Evolutionary conservation across 2,888 invertebrate genomes (phyloP), one percentile per base, ranked within the genome.

Genomic region (Hyalella azteca): DNA sequence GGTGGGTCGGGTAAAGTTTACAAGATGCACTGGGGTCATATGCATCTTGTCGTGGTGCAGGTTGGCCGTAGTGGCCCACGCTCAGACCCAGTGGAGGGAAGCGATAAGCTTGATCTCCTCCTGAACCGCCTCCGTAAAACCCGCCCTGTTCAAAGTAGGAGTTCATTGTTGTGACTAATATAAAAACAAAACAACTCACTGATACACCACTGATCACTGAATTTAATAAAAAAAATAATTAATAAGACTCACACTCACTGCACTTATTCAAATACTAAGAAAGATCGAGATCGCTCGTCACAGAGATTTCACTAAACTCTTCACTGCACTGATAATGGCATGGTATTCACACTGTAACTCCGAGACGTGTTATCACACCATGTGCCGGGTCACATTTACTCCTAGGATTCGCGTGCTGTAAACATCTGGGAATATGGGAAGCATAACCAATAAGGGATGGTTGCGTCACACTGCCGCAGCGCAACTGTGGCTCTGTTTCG

Each of bases 141-240:
- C 95, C 95, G 89, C 94, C 93, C 91, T 96, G 96, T 91, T 96
- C 96, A 89, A 96, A 96, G 89, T 96, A 96, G 88, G 95, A 95
- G 93, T 95, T 96, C 96, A 96, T 96, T 87, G 83, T 80, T 81
- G 83, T 83, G 80, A 81, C 81, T 80, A 45, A 29, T 73, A 73
- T 79, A 73, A 41, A 73, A 77, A 81, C 36, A 66, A 66, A 66
- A 66, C 36, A 66, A 66, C 29, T n/a, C 82, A 82, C 83, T 81
- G 79, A 79, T 80, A 80, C 83, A 80, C 83, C 83, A 83, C 83
- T 80, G 73, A 60, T 78, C 79, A 79, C 77, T 79, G 49, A 66
- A 49, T 73, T 48, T 73, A 66, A 29, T 48, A 41, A 73, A 50
- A 66, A n/a, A n/a, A n/a, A n/a, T n/a, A n/a, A n/a, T n/a, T n/a